Evolutionary conservation across 2,113 vertebrate genomes (phyloP).

Genomic region (Elephantulus edwardii): DNA sequence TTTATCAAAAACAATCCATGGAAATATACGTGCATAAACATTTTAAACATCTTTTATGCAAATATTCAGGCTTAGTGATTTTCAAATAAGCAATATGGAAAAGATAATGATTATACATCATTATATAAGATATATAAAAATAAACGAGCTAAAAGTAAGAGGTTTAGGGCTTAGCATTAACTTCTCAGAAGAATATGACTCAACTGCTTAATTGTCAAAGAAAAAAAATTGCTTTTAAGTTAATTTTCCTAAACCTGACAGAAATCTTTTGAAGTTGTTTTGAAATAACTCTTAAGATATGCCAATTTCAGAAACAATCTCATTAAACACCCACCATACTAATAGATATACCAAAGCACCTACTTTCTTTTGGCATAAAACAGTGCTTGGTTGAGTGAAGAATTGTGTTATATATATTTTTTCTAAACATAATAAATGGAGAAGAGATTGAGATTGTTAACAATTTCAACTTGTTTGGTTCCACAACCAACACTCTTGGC

Average conservation of each 20-base stretch:
- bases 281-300: constrained; percentile 39
- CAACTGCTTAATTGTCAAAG: constrained; percentile 51
- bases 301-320: constrained; percentile 63
- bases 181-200: constrained; percentile 22
- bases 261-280: constrained; percentile 10
- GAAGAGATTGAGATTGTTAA: too few relatives aligned
- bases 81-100: constrained; percentile 10
- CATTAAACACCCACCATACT: constrained; percentile 1
- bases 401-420: not conserved
- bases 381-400: constrained; percentile 45
- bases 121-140: constrained; percentile 39
- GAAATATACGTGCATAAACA: not conserved
- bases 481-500: too few relatives aligned
- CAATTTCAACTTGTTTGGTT: too few relatives aligned
- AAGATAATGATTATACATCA: constrained; percentile 26
- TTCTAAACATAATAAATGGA: too few relatives aligned
- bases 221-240: constrained; percentile 31
- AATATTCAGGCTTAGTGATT: constrained; percentile 15
- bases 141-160: constrained; percentile 25
- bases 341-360: constrained; percentile 1
- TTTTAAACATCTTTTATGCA: not conserved
- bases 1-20: not conserved
- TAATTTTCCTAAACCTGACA: constrained; percentile 51
- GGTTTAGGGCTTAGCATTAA: not conserved
- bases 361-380: constrained; percentile 2